Evolutionary conservation across 2,797 vertebrate species (phyloP), one percentile per base, ranked within the genome.

Genomic region (Graptemys geographica): DNA sequence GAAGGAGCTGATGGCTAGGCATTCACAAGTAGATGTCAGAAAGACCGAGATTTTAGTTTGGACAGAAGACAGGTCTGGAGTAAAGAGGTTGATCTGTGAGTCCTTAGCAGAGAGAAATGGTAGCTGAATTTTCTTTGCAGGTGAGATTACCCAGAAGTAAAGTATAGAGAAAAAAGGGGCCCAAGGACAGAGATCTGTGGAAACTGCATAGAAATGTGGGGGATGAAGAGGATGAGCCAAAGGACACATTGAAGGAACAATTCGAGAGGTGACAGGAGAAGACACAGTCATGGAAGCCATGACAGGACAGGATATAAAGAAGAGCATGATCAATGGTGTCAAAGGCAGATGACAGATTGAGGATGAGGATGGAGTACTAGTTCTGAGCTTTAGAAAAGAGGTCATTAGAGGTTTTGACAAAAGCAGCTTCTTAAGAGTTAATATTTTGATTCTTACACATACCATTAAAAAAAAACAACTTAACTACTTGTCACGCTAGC

Each of bases 401-500:
- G 79, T 86, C 2, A 1, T 23, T 12, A 28, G 0, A 0, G 79
- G 69, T 5, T 76, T 76, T 31, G 6, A 37, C 47, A 19, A 62
- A 33, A 83, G 59, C 47, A 37, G 15, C 52, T 69, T n/a, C 59
- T 69, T 69, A 47, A 33, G 15, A 33, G n/a, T 18, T 31, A 80
- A 8, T 82, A 33, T 78, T 31, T 0, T 0, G 76, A 41, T 83
- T 79, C 88, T 56, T 5, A 7, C 41, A 76, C 79, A 2, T 52
- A 13, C 28, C 44, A n/a, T 56, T 47, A 51, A 31, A 79, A 52
- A 23, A 23, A 25, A 5, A 41, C 11, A 47, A 28, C 4, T 52
- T 5, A 25, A 86, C 8, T 41, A 10, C 25, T 1, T 0, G 0
- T 2, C 1, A 2, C 0, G 12, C 0, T 0, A 16, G 53, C 9